Conservation (phyloP, 2,888 invertebrate species). For the Cheilosia pagana region DNA sequence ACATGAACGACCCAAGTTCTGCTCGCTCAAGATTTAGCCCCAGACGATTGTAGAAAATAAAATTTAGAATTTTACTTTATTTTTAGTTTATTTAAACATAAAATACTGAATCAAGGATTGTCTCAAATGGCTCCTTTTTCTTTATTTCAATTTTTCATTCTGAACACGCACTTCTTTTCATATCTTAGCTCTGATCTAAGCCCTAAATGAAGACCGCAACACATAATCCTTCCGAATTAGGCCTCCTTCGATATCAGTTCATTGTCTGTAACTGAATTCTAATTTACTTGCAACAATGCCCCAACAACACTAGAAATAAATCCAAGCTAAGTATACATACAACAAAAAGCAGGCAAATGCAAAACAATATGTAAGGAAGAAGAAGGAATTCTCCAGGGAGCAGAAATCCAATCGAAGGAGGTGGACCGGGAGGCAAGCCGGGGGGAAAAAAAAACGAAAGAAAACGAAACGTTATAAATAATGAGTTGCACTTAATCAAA, state of each 20-base stretch:
- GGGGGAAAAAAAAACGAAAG: conserved; percentile 34
- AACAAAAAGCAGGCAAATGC: conserved; percentile 3
- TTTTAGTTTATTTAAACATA: no score
- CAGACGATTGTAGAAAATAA: no score
- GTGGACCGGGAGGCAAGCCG: conserved; percentile 35
- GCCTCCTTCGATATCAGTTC: conserved; percentile 26
- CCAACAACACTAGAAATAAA: conserved; percentile 6
- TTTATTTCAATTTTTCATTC: no score
- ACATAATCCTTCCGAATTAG: conserved; percentile 18
- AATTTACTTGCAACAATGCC: conserved; percentile 60
- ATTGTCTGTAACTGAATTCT: conserved; percentile 39
- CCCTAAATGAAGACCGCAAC: neutral
- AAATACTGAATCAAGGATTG: no score
- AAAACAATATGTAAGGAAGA: conserved; percentile 14
- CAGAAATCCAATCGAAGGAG: conserved; percentile 65
- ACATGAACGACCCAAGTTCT: no score
- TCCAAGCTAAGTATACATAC: neutral
- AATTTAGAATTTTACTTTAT: no score
- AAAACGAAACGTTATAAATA: conserved; percentile 76
- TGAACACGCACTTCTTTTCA: no score
- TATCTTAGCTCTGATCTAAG: no score
- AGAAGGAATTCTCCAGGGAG: conserved; percentile 47
- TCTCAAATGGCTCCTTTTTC: no score
- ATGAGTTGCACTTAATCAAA: conserved; percentile 77
- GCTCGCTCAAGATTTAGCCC: no score